These are phyloP conservation scores for Harlomillsia oculata DNA, from an alignment of 1,140 invertebrate species.

Conservation along the genomic window DNA sequence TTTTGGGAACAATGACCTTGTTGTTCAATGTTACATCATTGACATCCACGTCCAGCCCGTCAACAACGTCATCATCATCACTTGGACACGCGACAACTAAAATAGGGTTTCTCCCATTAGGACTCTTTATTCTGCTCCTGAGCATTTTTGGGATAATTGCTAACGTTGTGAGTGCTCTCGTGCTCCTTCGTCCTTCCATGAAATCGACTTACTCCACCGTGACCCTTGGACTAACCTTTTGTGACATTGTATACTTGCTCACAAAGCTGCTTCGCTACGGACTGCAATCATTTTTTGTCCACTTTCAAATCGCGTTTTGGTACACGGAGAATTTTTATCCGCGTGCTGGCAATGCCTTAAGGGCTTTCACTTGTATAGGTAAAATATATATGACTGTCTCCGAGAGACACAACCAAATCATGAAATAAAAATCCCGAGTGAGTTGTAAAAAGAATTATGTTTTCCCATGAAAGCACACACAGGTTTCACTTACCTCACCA, in stretches of 20 bases:
- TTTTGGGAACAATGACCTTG: no score
- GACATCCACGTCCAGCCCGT: no score
- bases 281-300: constrained; percentile 14
- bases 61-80: no score
- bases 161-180: constrained; percentile 12
- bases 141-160: constrained; percentile 7
- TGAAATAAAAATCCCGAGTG: no score
- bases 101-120: not conserved
- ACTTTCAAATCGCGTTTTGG: not conserved
- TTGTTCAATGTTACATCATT: no score
- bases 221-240: constrained; percentile 17
- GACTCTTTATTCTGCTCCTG: not conserved
- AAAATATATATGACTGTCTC: no score
- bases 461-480: not conserved
- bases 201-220: constrained; percentile 21
- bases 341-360: constrained; percentile 3
- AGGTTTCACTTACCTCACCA: not conserved
- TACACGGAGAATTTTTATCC: constrained; percentile 21
- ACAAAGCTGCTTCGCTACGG: constrained; percentile 25
- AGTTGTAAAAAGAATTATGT: not conserved
- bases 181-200: constrained; percentile 14
- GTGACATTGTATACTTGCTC: constrained; percentile 17
- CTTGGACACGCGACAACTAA: not conserved
- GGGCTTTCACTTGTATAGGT: constrained; percentile 16
- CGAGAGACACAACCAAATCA: no score